Evolutionary conservation across 1,140 invertebrate species (phyloP), one percentile per base, ranked within the genome.

Genomic region (Drosophila kohkoa): DNA sequence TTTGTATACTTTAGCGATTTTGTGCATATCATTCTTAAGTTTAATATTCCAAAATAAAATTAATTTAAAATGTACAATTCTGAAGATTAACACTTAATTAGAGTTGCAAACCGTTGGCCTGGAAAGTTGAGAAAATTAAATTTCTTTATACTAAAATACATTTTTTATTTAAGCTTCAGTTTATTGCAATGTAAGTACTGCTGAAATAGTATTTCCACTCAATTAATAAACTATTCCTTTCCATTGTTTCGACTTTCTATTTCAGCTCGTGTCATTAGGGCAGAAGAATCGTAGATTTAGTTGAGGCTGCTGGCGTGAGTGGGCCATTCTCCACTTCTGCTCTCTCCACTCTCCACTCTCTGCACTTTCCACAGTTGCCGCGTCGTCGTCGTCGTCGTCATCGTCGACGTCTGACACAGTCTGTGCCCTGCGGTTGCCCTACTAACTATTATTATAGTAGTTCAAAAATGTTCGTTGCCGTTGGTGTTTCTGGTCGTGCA

Each of bases 391-490:
- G 43, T 10, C 59, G 60, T 55, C 70, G 49, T 55, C 60, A n/a
- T 41, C 70, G 32, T 15, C 45, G n/a, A 32, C 45, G 41, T 48
- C 63, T 59, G 74, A 62, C 64, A 62, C 64, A 71, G 66, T 57
- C 69, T 67, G 69, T 77, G 83, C 77, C 80, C 74, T 87, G 83
- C 80, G 83, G 83, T 89, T 88, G 83, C 80, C 85, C 83, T 70
- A 89, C 83, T 87, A 87, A 87, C 83, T 87, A 87, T 88, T 87
- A 87, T 87, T 83, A 77, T 88, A 72, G 77, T 79, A 75, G 78
- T 71, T 87, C 71, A 55, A 73, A 77, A 80, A 81, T 81, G 68
- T 77, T 88, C 54, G 72, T 72, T 65, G 69, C 43, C 64, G 30
- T 59, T 75, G 59, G 45, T 62, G 66, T 58, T 59, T 35, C 43